phyloP scores from a whole-genome alignment of 2,888 invertebrate species.

The Tetheella fluctuosa region DNA sequence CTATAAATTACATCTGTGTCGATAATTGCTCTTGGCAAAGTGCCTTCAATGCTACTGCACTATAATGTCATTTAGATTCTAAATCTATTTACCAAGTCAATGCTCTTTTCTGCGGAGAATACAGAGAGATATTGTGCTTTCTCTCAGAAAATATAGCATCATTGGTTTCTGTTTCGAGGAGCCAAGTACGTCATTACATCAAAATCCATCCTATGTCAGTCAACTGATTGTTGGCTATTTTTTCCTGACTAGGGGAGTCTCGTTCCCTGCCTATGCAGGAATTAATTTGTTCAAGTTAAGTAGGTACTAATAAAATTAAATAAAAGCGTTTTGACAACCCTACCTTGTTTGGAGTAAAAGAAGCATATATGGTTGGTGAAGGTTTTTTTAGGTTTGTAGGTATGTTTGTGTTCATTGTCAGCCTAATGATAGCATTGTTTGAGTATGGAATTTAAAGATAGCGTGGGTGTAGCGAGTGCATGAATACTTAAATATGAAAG shows the following conservation, averaged over 20 bases:
- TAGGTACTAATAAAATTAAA: neutral
- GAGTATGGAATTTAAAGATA: too few relatives aligned
- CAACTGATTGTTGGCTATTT: too few relatives aligned
- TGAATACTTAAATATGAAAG: too few relatives aligned
- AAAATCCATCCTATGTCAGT: too few relatives aligned
- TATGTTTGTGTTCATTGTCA: too few relatives aligned
- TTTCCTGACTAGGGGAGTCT: too few relatives aligned
- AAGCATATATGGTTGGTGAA: neutral
- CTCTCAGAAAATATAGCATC: neutral
- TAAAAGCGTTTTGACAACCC: neutral
- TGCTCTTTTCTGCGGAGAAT: neutral
- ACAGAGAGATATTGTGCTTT: neutral
- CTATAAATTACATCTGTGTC: slow-evolving; percentile 2
- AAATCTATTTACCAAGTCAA: neutral
- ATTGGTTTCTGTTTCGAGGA: too few relatives aligned
- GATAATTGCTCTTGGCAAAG: neutral
- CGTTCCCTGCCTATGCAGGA: neutral
- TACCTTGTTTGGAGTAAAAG: neutral
- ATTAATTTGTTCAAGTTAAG: neutral
- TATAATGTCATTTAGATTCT: neutral
- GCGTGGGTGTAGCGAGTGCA: too few relatives aligned
- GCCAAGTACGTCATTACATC: too few relatives aligned
- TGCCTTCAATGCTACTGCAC: slow-evolving; percentile 3
- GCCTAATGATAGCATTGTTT: neutral
- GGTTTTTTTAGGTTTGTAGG: too few relatives aligned